phyloP scores from a whole-genome alignment of 1,140 invertebrate species.

The Orchestia grillus region DNA sequence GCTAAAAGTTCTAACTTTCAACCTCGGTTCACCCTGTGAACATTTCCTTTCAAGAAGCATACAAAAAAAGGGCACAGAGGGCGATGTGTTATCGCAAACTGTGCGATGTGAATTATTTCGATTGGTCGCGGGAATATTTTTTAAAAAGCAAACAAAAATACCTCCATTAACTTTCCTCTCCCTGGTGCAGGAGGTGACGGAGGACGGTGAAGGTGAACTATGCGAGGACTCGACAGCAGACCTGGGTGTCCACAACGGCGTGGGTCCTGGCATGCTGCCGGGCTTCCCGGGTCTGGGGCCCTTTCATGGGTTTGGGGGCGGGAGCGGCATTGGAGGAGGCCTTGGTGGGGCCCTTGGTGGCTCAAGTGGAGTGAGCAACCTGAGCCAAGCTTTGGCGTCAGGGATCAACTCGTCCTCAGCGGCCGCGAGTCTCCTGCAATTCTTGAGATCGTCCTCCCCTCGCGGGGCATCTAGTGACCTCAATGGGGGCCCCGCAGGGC shows the following conservation, averaged over 20 bases:
- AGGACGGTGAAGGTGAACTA: background rate
- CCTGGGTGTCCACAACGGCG: constrained; percentile 36
- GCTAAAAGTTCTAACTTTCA: too few relatives aligned
- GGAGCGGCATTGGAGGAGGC: background rate
- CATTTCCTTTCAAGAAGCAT: too few relatives aligned
- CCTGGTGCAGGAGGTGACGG: background rate
- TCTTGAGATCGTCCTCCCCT: constrained; percentile 41
- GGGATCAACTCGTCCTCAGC: constrained; percentile 29
- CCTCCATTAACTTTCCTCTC: background rate
- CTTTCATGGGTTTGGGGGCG: constrained; percentile 33
- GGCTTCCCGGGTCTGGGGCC: constrained; percentile 19
- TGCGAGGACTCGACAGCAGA: background rate
- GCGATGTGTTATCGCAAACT: too few relatives aligned
- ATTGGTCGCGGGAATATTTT: too few relatives aligned
- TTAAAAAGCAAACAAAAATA: background rate
- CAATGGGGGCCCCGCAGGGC: constrained; percentile 1
- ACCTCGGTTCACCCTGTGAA: too few relatives aligned
- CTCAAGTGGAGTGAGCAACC: background rate
- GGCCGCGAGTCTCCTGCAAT: constrained; percentile 16
- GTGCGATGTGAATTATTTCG: too few relatives aligned
- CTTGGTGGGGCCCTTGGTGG: constrained; percentile 31
- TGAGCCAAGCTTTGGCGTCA: constrained; percentile 1
- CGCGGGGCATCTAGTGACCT: background rate
- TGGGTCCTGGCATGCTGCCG: constrained; percentile 18
- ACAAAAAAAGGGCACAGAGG: too few relatives aligned